A percentile compares a stretch with the other conserved stretches of the same genome.
Evolutionary conservation across 2,113 vertebrate genomes (phyloP).

Genomic region (Phylloscopus whistleri): DNA sequence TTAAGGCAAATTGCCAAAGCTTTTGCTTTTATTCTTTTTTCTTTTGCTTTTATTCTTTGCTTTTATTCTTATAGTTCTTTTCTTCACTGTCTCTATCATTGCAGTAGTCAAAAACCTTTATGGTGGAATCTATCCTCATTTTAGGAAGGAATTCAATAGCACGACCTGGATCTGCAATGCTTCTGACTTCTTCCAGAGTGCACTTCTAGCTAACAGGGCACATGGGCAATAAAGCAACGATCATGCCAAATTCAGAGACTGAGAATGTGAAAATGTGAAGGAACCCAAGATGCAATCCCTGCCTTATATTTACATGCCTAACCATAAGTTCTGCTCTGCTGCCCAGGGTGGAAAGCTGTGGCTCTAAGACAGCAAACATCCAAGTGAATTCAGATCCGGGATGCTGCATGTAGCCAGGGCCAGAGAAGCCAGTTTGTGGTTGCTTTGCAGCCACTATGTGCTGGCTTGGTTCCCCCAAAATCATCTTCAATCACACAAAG

Average conservation of each 20-base stretch:
- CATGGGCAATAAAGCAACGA: not conserved
- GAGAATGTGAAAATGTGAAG: not conserved
- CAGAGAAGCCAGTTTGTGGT: not conserved
- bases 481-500: not conserved
- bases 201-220: not conserved
- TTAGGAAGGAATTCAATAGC: not conserved
- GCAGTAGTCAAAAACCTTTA: not conserved
- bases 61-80: not conserved
- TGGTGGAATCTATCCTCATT: not conserved
- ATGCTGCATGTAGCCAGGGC: not conserved
- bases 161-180: not conserved
- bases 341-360: not conserved
- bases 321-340: not conserved
- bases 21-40: not conserved
- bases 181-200: not conserved
- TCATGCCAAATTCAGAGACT: not conserved
- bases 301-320: not conserved
- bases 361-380: not conserved
- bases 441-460: not conserved
- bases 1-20: not conserved
- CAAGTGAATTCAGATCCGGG: rapidly evolving
- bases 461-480: not conserved
- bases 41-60: not conserved
- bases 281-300: not conserved
- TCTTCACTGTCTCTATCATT: not conserved